Conservation (phyloP, 92 coral and sea anemone species). For the Hydrozoanthus gracilis region DNA sequence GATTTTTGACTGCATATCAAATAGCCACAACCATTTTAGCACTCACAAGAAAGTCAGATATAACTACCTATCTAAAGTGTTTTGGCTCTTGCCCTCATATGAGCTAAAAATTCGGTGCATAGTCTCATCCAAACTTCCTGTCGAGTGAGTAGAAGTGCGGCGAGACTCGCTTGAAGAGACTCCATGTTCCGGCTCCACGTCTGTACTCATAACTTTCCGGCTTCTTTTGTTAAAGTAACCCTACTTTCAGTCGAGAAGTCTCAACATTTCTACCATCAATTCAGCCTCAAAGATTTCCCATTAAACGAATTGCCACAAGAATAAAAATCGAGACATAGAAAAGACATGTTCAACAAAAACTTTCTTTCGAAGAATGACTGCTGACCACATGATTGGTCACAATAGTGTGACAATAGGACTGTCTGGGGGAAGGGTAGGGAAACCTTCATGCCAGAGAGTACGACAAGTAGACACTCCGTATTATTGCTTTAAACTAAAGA, state of each 20-base stretch:
- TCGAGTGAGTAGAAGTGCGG: conserved; percentile 57
- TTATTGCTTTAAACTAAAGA: background rate
- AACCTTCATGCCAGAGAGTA: background rate
- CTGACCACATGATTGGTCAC: conserved; percentile 22
- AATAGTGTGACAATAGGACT: background rate
- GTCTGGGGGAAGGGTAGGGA: conserved; percentile 9
- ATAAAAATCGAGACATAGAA: conserved; percentile 11
- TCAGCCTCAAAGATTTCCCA: background rate
- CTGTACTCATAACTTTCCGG: conserved; percentile 30
- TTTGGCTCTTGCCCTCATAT: conserved; percentile 65
- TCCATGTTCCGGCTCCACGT: conserved; percentile 41
- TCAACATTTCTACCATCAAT: conserved; percentile 12
- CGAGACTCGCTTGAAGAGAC: conserved; percentile 40
- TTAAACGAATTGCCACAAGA: background rate
- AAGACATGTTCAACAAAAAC: background rate
- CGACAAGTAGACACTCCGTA: background rate
- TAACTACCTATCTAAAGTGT: conserved; percentile 73
- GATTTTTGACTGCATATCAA: conserved; percentile 45
- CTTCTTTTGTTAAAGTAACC: background rate
- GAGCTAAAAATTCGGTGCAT: conserved; percentile 75
- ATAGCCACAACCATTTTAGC: conserved; percentile 17
- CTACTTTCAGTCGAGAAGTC: conserved; percentile 6
- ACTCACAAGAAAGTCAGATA: conserved; percentile 17
- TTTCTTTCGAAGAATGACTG: conserved; percentile 15
- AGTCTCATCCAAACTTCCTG: conserved; percentile 84